Evolutionary conservation across 2,797 vertebrate species (phyloP).

Genomic region (Anguilla obscura): DNA sequence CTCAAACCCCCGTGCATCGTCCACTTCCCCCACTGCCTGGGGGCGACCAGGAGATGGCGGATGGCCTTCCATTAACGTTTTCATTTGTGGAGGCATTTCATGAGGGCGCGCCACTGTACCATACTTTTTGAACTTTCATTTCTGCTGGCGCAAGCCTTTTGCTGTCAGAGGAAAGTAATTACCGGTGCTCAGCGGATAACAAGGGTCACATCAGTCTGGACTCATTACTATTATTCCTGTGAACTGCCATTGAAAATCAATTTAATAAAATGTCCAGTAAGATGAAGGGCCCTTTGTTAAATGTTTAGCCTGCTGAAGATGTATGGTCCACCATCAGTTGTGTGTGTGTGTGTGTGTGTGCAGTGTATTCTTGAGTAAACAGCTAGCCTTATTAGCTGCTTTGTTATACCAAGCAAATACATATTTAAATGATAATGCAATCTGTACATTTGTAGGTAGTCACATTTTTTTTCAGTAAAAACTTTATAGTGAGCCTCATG

Average conservation of each 20-base stretch:
- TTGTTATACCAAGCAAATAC: background rate
- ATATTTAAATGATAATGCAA: conserved; percentile 1
- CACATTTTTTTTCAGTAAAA: background rate
- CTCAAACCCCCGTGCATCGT: background rate
- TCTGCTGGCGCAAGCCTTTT: background rate
- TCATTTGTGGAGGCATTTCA: background rate
- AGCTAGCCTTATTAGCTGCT: background rate
- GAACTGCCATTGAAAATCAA: background rate
- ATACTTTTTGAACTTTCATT: background rate
- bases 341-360: conserved; percentile 12
- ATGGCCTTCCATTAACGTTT: background rate
- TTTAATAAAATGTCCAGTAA: conserved; percentile 23
- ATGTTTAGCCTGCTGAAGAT: conserved; percentile 11
- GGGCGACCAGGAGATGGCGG: background rate
- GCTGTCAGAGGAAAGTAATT: conserved; percentile 20
- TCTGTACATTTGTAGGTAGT: background rate
- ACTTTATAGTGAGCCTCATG: background rate
- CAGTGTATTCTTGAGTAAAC: background rate
- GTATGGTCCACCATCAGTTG: background rate
- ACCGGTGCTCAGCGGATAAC: background rate
- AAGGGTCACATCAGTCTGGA: background rate
- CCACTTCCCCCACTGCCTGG: background rate
- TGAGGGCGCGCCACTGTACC: background rate
- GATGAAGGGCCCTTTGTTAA: conserved; percentile 17
- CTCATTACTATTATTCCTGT: conserved; percentile 14